Evolutionary conservation across 2,888 invertebrate genomes (phyloP).

Genomic region (Dicycla oo): DNA sequence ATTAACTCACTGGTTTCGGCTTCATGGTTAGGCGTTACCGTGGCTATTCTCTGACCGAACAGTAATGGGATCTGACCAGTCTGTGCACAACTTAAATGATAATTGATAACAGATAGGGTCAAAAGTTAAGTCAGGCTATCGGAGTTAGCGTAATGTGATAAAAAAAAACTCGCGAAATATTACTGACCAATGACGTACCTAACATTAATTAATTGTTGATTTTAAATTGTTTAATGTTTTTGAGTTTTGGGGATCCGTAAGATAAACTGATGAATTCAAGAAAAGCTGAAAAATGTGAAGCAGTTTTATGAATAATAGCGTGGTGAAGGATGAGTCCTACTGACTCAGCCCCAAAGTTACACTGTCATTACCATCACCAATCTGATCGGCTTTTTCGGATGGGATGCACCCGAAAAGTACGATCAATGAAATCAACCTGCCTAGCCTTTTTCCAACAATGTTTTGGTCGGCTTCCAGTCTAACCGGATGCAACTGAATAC

Average conservation of each 20-base stretch:
- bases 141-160: constrained; percentile 33
- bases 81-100: constrained; percentile 66
- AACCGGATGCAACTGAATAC: no score
- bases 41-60: constrained; percentile 24
- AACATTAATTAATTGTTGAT: constrained; percentile 43
- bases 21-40: constrained; percentile 59
- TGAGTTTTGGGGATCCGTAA: constrained; percentile 4
- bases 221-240: constrained; percentile 9
- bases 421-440: background rate
- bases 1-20: constrained; percentile 63
- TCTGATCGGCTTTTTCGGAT: background rate
- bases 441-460: no score
- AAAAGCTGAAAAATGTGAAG: background rate
- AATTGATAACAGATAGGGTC: constrained; percentile 58
- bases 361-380: background rate
- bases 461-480: no score
- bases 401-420: background rate
- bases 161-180: constrained; percentile 49
- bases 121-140: constrained; percentile 54
- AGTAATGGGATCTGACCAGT: constrained; percentile 35
- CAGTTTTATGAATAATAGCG: background rate
- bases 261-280: background rate
- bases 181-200: constrained; percentile 30
- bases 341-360: no score
- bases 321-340: background rate